A percentile compares a stretch with the other conserved stretches of the same genome.
Conservation (phyloP, 2,797 vertebrate species). For the Orientallactaga sibirica region DNA sequence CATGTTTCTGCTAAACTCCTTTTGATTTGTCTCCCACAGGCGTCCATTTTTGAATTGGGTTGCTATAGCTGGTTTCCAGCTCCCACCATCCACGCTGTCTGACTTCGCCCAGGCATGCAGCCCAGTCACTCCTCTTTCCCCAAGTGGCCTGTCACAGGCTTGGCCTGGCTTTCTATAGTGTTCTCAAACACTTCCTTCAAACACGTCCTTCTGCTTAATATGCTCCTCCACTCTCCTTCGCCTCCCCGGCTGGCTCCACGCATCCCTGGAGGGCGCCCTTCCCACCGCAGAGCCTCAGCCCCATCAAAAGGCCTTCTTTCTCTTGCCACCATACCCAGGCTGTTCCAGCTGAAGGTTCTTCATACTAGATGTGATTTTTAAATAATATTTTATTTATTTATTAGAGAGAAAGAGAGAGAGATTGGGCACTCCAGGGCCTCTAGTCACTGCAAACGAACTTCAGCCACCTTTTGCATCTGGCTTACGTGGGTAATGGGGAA, state of each 20-base stretch:
- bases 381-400: no score
- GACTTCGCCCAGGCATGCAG: rapidly evolving
- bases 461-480: no score
- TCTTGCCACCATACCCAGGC: neutral
- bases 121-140: rapidly evolving
- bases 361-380: neutral
- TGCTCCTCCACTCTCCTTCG: neutral
- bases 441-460: no score
- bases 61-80: neutral
- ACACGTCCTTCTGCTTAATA: neutral
- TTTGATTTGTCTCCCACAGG: neutral
- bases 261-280: neutral
- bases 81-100: neutral
- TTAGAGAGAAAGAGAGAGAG: no score
- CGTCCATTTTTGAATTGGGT: neutral
- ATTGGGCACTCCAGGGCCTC: no score
- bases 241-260: neutral
- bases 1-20: neutral
- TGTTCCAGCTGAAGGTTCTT: neutral
- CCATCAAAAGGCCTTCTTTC: neutral
- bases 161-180: neutral
- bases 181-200: neutral
- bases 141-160: neutral
- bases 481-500: no score
- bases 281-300: neutral